Evolutionary conservation across 2,797 vertebrate species (phyloP).

Genomic region (Pangasius krempfi): DNA sequence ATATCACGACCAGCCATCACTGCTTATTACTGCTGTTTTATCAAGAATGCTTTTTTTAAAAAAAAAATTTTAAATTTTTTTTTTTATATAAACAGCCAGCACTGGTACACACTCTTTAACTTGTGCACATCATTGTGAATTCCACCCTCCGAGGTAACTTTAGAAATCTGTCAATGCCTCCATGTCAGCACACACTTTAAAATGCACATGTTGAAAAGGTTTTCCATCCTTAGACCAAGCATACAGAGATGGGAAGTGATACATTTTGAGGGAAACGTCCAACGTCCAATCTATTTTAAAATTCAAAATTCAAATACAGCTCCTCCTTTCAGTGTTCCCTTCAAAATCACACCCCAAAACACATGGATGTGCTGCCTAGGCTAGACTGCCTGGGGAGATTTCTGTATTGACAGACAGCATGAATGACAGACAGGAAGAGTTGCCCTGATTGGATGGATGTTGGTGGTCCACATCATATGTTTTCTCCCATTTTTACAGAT

Average conservation of each 20-base stretch:
- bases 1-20: neutral
- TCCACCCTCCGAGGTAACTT: neutral
- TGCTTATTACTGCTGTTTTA: neutral
- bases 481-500: neutral
- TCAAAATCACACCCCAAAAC: neutral
- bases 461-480: neutral
- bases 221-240: neutral
- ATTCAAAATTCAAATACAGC: neutral
- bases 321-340: neutral
- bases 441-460: neutral
- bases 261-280: neutral
- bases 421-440: neutral
- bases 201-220: neutral
- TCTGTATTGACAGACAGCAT: neutral
- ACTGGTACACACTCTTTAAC: neutral
- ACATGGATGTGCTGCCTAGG: neutral
- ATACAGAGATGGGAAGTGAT: neutral
- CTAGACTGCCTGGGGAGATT: neutral
- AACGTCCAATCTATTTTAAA: neutral
- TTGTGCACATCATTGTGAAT: neutral
- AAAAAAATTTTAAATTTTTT: no score
- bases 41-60: no score
- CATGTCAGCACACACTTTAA: constrained; percentile 2
- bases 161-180: neutral
- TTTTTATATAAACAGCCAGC: neutral